phyloP scores from a whole-genome alignment of 2,113 vertebrate species.

The Psephotus haematonotus region DNA sequence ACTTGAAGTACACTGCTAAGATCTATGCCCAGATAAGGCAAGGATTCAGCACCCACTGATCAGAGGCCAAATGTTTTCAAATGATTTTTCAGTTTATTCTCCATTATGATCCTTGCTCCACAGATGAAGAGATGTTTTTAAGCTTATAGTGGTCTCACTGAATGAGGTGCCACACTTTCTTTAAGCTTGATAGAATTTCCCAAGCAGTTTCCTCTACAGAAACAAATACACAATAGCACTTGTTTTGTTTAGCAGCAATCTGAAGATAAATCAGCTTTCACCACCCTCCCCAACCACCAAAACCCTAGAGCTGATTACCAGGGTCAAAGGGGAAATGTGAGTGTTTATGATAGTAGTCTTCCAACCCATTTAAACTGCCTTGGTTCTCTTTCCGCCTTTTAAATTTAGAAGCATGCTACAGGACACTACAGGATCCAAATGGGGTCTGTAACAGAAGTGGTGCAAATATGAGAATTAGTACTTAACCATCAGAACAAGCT shows the following conservation, averaged over 20 bases:
- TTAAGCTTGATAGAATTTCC: background rate
- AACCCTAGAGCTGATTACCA: slow-evolving; percentile 31
- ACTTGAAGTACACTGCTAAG: background rate
- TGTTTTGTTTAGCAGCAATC: background rate
- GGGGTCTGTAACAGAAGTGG: slow-evolving; percentile 37
- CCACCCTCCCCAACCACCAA: background rate
- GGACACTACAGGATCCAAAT: slow-evolving; percentile 29
- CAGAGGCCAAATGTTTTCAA: background rate
- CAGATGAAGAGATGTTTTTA: background rate
- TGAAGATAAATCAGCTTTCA: background rate
- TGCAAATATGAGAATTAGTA: background rate
- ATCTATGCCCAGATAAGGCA: background rate
- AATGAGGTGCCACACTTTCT: background rate
- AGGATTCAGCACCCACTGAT: background rate
- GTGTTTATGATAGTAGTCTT: slow-evolving; percentile 29
- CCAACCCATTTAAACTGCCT: slow-evolving; percentile 47
- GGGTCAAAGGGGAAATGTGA: slow-evolving; percentile 33
- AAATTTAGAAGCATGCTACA: slow-evolving; percentile 46
- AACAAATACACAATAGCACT: background rate
- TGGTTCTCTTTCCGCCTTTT: slow-evolving; percentile 35
- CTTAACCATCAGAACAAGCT: slow-evolving; percentile 16
- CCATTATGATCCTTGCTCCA: background rate
- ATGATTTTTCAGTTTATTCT: background rate
- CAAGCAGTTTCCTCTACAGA: background rate
- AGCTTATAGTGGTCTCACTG: background rate